Percentiles rank a stretch among this genome's conserved stretches.
Conservation (phyloP, 2,888 invertebrate species). For the Chymomyza amoena region DNA sequence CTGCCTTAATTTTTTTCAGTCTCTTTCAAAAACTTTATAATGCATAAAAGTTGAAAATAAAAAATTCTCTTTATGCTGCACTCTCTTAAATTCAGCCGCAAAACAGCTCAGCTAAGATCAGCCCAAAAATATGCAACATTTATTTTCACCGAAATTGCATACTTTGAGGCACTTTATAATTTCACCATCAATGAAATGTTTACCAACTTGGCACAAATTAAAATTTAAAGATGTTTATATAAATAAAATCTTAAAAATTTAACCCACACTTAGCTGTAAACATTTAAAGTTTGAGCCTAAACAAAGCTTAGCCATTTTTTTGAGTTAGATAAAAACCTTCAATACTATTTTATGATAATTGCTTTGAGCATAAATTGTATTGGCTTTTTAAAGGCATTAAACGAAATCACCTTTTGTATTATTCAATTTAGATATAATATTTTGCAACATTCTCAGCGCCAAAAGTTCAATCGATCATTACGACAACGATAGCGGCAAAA, state of each 20-base stretch:
- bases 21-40: too few species aligned
- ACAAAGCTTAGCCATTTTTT: too few species aligned
- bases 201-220: background rate
- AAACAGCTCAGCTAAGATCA: background rate
- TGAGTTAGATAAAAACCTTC: background rate
- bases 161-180: background rate
- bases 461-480: conserved; percentile 67
- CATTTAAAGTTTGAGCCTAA: background rate
- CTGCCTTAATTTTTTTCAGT: too few species aligned
- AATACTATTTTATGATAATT: background rate
- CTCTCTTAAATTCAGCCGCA: background rate
- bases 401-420: conserved; percentile 65
- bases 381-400: conserved; percentile 51
- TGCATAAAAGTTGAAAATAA: too few species aligned
- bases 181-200: background rate
- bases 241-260: too few species aligned
- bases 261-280: background rate
- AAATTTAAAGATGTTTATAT: too few species aligned
- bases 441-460: conserved; percentile 47
- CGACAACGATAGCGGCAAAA: conserved; percentile 56
- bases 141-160: background rate
- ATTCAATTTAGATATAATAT: conserved; percentile 1
- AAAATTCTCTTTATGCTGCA: too few species aligned
- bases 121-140: background rate
- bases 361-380: conserved; percentile 19